phyloP scores from a whole-genome alignment of 2,113 vertebrate species.

The Eretmochelys imbricata region DNA sequence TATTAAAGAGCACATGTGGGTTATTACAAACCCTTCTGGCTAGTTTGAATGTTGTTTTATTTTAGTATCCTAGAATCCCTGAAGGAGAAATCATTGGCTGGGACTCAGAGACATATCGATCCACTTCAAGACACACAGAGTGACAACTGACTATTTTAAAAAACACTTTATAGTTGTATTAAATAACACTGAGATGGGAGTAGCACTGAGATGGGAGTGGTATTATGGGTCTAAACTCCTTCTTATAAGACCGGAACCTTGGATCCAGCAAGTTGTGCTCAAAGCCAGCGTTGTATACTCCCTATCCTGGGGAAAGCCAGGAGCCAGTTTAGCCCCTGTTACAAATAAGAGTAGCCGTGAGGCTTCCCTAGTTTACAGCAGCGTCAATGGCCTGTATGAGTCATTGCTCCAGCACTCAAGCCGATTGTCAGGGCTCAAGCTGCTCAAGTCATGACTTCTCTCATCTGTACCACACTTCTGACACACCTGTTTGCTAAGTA shows the following conservation, averaged over 20 bases:
- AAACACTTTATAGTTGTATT: background rate
- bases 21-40: background rate
- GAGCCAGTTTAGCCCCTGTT: background rate
- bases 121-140: background rate
- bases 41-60: background rate
- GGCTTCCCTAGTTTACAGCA: background rate
- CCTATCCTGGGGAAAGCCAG: background rate
- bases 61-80: background rate
- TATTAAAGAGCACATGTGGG: slow-evolving; percentile 24
- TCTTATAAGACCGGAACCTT: background rate
- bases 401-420: background rate
- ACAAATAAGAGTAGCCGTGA: background rate
- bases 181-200: background rate
- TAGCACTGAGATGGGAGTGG: background rate
- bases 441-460: background rate
- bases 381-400: background rate
- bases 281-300: background rate
- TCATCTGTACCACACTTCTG: background rate
- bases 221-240: background rate
- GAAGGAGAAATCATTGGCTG: background rate
- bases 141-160: background rate
- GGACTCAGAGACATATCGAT: background rate
- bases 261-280: background rate
- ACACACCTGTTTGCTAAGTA: background rate
- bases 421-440: background rate